A percentile compares a stretch with the other conserved stretches of the same genome.
These are phyloP conservation scores for Dichetophora obliterata DNA, from an alignment of 2,888 invertebrate species.

Conservation along the genomic window DNA sequence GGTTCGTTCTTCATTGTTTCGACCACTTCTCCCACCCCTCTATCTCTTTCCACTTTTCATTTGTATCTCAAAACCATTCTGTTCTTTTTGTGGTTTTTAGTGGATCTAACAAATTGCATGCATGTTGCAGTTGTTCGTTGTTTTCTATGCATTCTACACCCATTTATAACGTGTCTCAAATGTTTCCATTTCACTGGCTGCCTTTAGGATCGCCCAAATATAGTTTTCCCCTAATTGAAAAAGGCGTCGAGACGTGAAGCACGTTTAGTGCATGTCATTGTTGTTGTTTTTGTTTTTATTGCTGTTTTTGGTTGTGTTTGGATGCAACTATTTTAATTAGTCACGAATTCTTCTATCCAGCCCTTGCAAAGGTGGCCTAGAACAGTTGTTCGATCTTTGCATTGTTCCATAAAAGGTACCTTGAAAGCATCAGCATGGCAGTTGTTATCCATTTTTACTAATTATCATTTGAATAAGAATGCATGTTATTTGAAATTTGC, in stretches of 20 bases:
- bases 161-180: slow-evolving; percentile 33
- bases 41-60: background rate
- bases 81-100: slow-evolving; percentile 16
- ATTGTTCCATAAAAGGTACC: too few relatives aligned
- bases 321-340: slow-evolving; percentile 50
- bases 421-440: too few relatives aligned
- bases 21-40: too few relatives aligned
- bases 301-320: slow-evolving; percentile 9
- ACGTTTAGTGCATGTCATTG: slow-evolving; percentile 35
- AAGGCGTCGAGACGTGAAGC: slow-evolving; percentile 31
- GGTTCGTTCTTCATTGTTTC: background rate
- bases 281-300: slow-evolving; percentile 8
- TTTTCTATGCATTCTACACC: slow-evolving; percentile 26
- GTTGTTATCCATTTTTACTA: too few relatives aligned
- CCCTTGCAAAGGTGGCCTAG: background rate
- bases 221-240: slow-evolving; percentile 37
- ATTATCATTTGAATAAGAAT: too few relatives aligned
- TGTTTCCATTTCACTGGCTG: slow-evolving; percentile 12
- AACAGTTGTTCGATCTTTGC: too few relatives aligned
- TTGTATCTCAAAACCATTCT: background rate
- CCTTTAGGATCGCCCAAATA: slow-evolving; percentile 1
- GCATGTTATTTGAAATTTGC: too few relatives aligned
- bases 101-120: slow-evolving; percentile 2
- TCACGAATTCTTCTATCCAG: slow-evolving; percentile 43
- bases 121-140: background rate